Base-by-base conservation (phyloP, 2,113 vertebrate genomes). In the Pavo muticus region DNA sequence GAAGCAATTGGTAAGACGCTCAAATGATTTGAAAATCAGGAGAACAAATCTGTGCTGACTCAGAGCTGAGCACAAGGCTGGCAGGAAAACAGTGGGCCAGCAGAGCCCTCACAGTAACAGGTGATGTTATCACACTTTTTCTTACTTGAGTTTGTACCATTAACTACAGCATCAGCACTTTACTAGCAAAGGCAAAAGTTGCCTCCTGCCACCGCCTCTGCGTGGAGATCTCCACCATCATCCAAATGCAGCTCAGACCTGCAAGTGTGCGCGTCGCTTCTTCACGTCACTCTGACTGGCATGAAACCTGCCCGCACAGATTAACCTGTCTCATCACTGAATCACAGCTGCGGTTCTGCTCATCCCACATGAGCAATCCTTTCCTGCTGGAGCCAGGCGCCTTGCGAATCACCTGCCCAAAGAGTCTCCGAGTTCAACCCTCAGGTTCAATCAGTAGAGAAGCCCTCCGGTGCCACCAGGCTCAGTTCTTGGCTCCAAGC, bases 251-350 rank as follows among this genome's bases (percentile, higher is more conserved):
- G 52, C 10, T 42, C 24, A 42, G 45, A 68, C 45, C 40, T 0
- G 1, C 10, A 14, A 57, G 12, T 1, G n/a, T 3, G 8, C 39
- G 25, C 24, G n/a, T 14, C 2, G 1, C 27, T n/a, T 13, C 45
- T 61, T 47, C 68, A 17, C 2, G 1, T 54, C 32, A 61, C 52
- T 69, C 64, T 50, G 32, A 48, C 30, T 17, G 16, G 39, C 39
- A 56, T 35, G 61, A 52, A 72, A 30, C 35, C 39, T 27, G 45
- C 35, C 30, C 2, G 6, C 42, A 29, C 52, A 56, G 56, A 54
- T 3, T 14, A 47, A 3, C 45, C 60, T 40, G 17, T 42, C 60
- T 56, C 79, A 73, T 78, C 60, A 24, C 60, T 37, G 67, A 78
- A 47, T 47, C 67, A 47, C 52, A 67, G 44, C 24, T 59, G 20